These are phyloP conservation scores for Oncorhynchus keta DNA, from an alignment of 2,113 vertebrate species.

Conservation along the genomic window DNA sequence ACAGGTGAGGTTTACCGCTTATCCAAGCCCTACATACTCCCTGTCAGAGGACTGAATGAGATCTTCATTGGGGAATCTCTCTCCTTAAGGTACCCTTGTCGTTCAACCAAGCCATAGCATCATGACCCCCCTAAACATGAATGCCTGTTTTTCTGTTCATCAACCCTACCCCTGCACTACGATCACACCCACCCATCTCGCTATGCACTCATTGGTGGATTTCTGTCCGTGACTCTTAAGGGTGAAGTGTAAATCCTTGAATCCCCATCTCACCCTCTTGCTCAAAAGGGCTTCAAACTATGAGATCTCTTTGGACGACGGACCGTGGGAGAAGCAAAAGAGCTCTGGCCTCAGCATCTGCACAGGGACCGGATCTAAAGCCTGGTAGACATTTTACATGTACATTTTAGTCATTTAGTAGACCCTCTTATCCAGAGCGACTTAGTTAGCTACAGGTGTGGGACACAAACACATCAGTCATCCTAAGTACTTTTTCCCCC, in stretches of 20 bases:
- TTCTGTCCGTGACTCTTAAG: slow-evolving; percentile 83
- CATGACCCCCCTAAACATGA: not conserved
- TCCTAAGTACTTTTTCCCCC: no score
- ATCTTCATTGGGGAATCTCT: slow-evolving; percentile 97
- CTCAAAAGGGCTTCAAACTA: slow-evolving; percentile 97
- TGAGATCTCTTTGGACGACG: slow-evolving; percentile 95
- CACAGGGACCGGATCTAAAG: slow-evolving; percentile 97
- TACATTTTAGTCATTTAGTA: no score
- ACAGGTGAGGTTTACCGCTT: slow-evolving; percentile 60
- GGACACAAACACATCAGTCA: no score
- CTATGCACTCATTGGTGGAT: slow-evolving; percentile 69
- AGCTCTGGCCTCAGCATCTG: slow-evolving; percentile 96
- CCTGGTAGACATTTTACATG: slow-evolving; percentile 77
- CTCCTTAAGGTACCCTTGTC: slow-evolving; percentile 85
- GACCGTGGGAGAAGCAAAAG: slow-evolving; percentile 99
- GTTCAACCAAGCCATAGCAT: not conserved
- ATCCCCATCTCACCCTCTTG: slow-evolving; percentile 86
- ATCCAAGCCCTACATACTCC: slow-evolving; percentile 84
- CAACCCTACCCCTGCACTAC: slow-evolving; percentile 8
- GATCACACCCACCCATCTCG: slow-evolving; percentile 5
- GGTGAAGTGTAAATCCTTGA: slow-evolving; percentile 80
- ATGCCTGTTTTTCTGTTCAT: slow-evolving; percentile 13
- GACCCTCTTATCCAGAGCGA: no score
- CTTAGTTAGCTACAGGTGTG: no score
- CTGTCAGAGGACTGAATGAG: slow-evolving; percentile 92